A percentile compares a stretch with the other conserved stretches of the same genome.
phyloP scores from a whole-genome alignment of 2,888 invertebrate genomes.

The Drosophila parthenogenetica region DNA sequence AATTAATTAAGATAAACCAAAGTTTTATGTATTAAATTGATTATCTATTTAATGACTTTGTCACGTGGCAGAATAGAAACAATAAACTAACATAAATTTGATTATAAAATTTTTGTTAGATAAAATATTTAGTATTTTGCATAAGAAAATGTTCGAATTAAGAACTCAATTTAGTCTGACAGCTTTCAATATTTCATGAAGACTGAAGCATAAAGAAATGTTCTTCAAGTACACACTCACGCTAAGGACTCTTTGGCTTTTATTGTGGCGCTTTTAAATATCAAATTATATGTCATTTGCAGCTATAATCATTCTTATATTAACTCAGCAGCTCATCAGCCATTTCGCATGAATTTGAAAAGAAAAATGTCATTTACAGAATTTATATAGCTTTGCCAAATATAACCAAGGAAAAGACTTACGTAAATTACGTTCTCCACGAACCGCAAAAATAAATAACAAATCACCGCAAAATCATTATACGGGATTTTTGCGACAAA shows the following conservation, averaged over 20 bases:
- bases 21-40: slow-evolving; percentile 13
- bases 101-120: neutral
- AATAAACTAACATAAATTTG: slow-evolving; percentile 1
- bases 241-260: neutral
- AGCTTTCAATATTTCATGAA: neutral
- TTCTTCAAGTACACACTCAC: neutral
- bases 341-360: neutral
- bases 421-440: slow-evolving; percentile 19
- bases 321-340: slow-evolving; percentile 3
- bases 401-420: slow-evolving; percentile 10
- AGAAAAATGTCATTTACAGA: slow-evolving; percentile 1
- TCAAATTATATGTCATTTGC: slow-evolving; percentile 4
- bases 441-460: slow-evolving; percentile 26
- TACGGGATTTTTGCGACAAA: slow-evolving; percentile 33
- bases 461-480: slow-evolving; percentile 57
- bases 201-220: neutral
- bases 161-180: neutral
- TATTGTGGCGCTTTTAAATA: neutral
- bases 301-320: slow-evolving; percentile 3
- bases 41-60: slow-evolving; percentile 10
- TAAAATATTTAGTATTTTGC: neutral
- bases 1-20: slow-evolving; percentile 7
- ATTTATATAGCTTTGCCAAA: slow-evolving; percentile 20
- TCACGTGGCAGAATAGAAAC: neutral
- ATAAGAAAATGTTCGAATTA: neutral